phyloP scores from a whole-genome alignment of 2,888 invertebrate genomes.

The Rutpela maculata region DNA sequence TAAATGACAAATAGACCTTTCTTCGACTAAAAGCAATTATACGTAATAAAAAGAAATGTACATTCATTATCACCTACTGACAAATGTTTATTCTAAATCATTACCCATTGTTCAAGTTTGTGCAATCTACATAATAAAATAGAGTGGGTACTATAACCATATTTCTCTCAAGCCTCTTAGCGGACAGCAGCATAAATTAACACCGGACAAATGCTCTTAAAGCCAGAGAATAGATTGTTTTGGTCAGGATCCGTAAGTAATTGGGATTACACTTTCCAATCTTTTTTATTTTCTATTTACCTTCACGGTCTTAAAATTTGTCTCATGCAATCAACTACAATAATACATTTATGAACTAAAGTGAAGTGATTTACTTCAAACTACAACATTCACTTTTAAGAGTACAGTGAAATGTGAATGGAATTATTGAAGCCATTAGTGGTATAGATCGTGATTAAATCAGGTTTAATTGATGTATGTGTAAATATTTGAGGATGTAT shows the following conservation, averaged over 20 bases:
- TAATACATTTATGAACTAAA: slow-evolving; percentile 9
- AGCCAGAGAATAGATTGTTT: background rate
- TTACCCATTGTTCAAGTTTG: background rate
- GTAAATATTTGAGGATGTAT: background rate
- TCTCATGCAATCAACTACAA: slow-evolving; percentile 1
- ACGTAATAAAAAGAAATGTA: background rate
- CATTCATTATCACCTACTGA: slow-evolving; percentile 27
- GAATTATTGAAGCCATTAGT: slow-evolving; percentile 4
- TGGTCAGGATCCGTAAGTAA: background rate
- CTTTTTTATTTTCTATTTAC: slow-evolving; percentile 19
- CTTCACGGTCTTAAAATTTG: slow-evolving; percentile 10
- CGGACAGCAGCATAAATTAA: background rate
- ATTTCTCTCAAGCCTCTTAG: background rate
- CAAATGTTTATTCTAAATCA: slow-evolving; percentile 11
- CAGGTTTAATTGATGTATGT: background rate
- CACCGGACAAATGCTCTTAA: slow-evolving; percentile 5
- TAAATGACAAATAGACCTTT: background rate
- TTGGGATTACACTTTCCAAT: slow-evolving; percentile 29
- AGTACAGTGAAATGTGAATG: slow-evolving; percentile 17
- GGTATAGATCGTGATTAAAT: slow-evolving; percentile 25
- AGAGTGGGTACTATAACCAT: background rate
- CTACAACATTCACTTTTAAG: slow-evolving; percentile 18
- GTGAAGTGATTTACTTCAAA: background rate
- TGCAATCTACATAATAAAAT: background rate
- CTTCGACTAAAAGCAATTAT: background rate